A percentile compares a stretch with the other conserved stretches of the same genome.
phyloP scores from a whole-genome alignment of 2,113 vertebrate genomes.

The Corythoichthys intestinalis region DNA sequence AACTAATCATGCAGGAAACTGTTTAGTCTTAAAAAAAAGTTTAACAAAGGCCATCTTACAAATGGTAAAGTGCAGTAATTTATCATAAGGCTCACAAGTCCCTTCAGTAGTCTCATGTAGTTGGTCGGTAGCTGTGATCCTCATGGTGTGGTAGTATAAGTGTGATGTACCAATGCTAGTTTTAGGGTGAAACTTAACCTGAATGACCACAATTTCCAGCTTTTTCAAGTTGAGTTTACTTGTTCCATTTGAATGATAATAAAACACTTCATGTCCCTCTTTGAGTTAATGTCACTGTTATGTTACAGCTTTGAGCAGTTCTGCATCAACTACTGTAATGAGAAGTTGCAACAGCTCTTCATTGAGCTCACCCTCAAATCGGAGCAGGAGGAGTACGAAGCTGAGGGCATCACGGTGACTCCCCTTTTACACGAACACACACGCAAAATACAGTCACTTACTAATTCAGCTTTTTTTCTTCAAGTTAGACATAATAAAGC shows the following conservation, averaged over 20 bases:
- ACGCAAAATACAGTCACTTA: too few species aligned
- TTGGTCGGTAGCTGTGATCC: neutral
- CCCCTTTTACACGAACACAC: neutral
- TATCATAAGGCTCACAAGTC: neutral
- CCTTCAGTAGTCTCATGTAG: neutral
- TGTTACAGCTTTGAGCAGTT: conserved; percentile 92
- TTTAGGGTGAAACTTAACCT: neutral
- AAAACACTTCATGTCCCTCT: neutral
- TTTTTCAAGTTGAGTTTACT: neutral
- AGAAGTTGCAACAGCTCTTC: conserved; percentile 97
- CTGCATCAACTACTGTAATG: conserved; percentile 98
- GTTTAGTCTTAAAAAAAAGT: neutral
- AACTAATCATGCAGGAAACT: neutral
- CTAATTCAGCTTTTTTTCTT: conserved; percentile 1
- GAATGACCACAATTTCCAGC: neutral
- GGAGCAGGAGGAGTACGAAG: conserved; percentile 95
- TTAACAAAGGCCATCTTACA: neutral
- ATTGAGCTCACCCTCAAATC: conserved; percentile 95
- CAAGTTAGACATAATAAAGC: conserved; percentile 15
- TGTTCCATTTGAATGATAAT: neutral
- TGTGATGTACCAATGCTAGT: neutral
- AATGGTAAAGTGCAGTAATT: neutral
- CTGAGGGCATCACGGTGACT: conserved; percentile 93
- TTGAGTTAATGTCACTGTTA: neutral
- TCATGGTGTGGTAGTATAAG: neutral